A percentile compares a stretch with the other conserved stretches of the same genome.
Evolutionary conservation across 2,797 vertebrate species (phyloP).

Genomic region (Chiloscyllium punctatum): DNA sequence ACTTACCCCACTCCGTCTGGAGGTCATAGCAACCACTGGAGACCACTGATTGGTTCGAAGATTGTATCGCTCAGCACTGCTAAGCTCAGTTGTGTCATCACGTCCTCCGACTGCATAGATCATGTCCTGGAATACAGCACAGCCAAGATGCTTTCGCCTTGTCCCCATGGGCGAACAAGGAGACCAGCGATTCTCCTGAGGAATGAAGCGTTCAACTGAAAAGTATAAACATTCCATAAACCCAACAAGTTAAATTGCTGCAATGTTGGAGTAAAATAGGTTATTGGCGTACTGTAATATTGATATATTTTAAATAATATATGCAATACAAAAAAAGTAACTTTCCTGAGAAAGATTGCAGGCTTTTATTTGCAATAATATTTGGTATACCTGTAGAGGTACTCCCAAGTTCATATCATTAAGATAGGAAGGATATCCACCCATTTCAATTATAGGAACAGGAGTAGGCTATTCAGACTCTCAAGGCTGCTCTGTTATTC

Average conservation of each 20-base stretch:
- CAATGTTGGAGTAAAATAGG: not conserved
- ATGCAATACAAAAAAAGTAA: not conserved
- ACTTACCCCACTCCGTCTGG: constrained; percentile 46
- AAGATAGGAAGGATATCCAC: not conserved
- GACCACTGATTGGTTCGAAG: constrained; percentile 46
- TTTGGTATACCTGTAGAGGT: not conserved
- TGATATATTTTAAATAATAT: not conserved
- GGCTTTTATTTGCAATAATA: not conserved
- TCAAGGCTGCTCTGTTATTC: too few relatives aligned
- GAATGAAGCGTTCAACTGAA: constrained; percentile 58
- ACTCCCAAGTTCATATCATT: not conserved
- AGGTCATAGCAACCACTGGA: constrained; percentile 48
- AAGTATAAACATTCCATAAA: constrained; percentile 37
- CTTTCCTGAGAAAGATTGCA: not conserved
- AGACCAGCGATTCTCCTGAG: constrained; percentile 52
- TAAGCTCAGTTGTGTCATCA: constrained; percentile 52
- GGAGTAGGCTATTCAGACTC: too few relatives aligned
- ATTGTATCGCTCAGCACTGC: constrained; percentile 49
- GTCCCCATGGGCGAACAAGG: constrained; percentile 51
- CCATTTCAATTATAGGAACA: not conserved
- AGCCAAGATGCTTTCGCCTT: constrained; percentile 54
- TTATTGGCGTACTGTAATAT: not conserved
- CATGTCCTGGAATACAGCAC: constrained; percentile 47
- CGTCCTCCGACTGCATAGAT: constrained; percentile 52
- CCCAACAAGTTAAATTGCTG: not conserved